Evolutionary conservation across 2,113 vertebrate species (phyloP), one percentile per base, ranked within the genome.

Genomic region (Hydropotes inermis): DNA sequence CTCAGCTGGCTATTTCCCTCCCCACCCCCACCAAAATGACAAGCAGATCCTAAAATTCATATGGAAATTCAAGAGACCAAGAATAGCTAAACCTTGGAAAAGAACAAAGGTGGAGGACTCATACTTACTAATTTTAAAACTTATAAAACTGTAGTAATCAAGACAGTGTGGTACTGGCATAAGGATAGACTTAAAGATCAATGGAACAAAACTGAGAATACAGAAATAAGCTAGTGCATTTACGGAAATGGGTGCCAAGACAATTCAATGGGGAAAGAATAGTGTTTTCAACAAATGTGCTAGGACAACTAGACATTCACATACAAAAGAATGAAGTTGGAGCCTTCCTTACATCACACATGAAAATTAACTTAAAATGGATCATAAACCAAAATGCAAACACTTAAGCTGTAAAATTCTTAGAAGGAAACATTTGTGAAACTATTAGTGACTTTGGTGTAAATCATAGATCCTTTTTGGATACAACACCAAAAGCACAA

Each of bases 41-140:
- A 50, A 81, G 47, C 89, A 43, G 33, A 95, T 93, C 33, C 70
- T 94, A 64, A 95, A 94, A 96, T 84, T 81, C 39, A 91, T 81
- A 52, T 52, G 78, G 47, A 81, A 52, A 81, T 81, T 81, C 47
- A 78, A 50, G 64, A 76, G 8, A 67, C 36, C 52, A 36, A 92
- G 67, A 94, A 94, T 36, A 90, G 55, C 76, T 60, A 50, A 92
- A 89, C 64, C 57, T 94, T 85, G 96, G 76, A 89, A 94, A 97
- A 81, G 92, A 79, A 88, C 64, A 94, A 94, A 95, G 87, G 55
- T 87, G 83, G 85, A 64, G 21, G 83, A 36, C 87, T 60, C 33
- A 28, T 33, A 83, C 28, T 57, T 88, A 70, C 82, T 78, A 61
- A 78, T 82, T 92, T 85, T 45, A 60, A 88, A 97, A 76, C 52